Evolutionary conservation across 2,888 invertebrate species (phyloP), one percentile per base, ranked within the genome.

Genomic region (Drosophila nigricruria): DNA sequence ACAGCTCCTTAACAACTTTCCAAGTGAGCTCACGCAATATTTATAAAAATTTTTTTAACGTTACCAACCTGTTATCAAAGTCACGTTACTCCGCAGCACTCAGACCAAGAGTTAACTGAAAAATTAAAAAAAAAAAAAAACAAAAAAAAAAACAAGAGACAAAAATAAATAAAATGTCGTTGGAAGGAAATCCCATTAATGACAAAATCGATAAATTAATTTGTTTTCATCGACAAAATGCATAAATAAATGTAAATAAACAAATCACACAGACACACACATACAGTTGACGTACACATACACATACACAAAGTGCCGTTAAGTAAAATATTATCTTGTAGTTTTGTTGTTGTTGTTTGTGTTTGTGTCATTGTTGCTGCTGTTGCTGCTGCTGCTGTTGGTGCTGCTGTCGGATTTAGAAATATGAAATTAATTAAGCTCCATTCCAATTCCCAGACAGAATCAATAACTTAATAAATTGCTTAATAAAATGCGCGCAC

Each of bases 191-290:
- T 77, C 86, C 73, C 81, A 88, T 82, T 82, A 84, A 81, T 81
- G 86, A 84, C 86, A 86, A 84, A 88, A 82, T 85, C 79, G 74
- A 82, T 82, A 86, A 84, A 85, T 88, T 86, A 73, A 76, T 79
- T 78, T 78, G 73, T 80, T 79, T 73, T 66, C 70, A 81, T 65
- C 77, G 60, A 58, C 58, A 49, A 71, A 67, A 62, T 71, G 68
- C 62, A 78, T 77, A 77, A 77, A 78, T 70, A 65, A 73, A 77
- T 77, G 74, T 74, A 74, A 79, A 82, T 82, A 82, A 77, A 74
- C 73, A 75, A 66, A 65, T 52, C 61, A 73, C 52, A 64, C 59
- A 43, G 14, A 23, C 42, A 20, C 5, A 20, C 10, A 10, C 18
- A 49, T 63, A 65, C 23, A 67, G 20, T 32, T n/a, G n/a, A n/a